Evolutionary conservation across 2,888 invertebrate species (phyloP), one percentile per base, ranked within the genome.

Genomic region (Epistrophe eligans): DNA sequence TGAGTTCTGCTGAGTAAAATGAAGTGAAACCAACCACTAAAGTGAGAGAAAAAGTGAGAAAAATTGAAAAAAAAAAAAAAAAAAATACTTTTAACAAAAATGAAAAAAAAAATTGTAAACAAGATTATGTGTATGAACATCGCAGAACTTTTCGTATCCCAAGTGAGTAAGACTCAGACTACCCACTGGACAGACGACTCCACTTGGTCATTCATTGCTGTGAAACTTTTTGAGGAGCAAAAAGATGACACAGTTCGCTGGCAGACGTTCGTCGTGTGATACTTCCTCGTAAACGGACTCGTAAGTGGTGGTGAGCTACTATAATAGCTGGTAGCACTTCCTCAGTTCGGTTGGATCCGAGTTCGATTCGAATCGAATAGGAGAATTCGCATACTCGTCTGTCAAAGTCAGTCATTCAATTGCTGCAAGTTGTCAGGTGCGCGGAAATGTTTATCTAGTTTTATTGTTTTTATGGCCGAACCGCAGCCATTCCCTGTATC

Each of bases 171-270:
- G 50, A 19, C 48, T 17, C 17, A 48, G 60, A 79, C 83, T 79
- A 76, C 77, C 85, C 81, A 79, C 77, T 73, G 76, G 62, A 55
- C 79, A 66, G 66, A 79, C 79, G 64, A 71, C 77, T 77, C 48
- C 28, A 50, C 85, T 77, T 77, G n/a, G 66, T 35, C 57, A 57
- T 50, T 43, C 15, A n/a, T 40, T 55, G 70, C 70, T 77, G 82
- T 62, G 70, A 77, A 79, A 79, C 71, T 77, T 77, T 82, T 82
- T 72, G 70, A 77, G 85, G 35, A 74, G 71, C 79, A 87, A 72
- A 87, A 87, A 87, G 87, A 87, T 87, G 87, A 87, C 87, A 87
- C 87, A 87, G 87, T 87, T 87, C 87, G 76, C 60, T 72, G 87
- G 72, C 74, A 87, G 87, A 79, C 71, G 87, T 87, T 82, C 87